Percentiles rank a stretch among this genome's conserved stretches.
These are phyloP conservation scores for Zelostemma sp. DNA, from an alignment of 1,140 invertebrate genomes.

Conservation along the genomic window DNA sequence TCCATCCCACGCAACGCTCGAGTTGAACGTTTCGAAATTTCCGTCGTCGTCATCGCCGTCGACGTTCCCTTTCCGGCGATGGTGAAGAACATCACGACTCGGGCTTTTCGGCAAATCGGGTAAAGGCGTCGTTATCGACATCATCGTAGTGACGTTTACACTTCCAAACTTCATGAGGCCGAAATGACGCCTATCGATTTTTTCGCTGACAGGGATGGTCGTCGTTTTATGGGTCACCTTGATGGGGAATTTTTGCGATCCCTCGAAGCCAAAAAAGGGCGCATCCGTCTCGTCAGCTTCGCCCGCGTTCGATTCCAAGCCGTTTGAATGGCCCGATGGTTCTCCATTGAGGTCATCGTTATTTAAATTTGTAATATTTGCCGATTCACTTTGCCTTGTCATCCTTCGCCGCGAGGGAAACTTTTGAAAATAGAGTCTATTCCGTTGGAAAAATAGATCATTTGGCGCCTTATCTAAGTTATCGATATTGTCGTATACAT, in stretches of 20 bases:
- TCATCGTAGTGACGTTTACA: slow-evolving; percentile 7
- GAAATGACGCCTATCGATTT: slow-evolving; percentile 62
- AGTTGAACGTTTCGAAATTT: slow-evolving; percentile 13
- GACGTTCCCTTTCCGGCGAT: slow-evolving; percentile 33
- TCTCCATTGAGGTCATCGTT: slow-evolving; percentile 14
- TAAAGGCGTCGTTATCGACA: slow-evolving; percentile 10
- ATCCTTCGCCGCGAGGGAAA: not conserved
- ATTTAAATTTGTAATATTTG: not conserved
- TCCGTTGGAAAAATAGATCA: slow-evolving; percentile 30
- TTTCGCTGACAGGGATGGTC: slow-evolving; percentile 46
- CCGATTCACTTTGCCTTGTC: slow-evolving; percentile 14
- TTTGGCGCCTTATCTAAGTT: slow-evolving; percentile 20
- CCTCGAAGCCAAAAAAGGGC: slow-evolving; percentile 55
- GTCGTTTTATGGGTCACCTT: slow-evolving; percentile 56
- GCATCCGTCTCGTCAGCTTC: slow-evolving; percentile 24
- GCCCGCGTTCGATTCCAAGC: slow-evolving; percentile 10
- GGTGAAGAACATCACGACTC: slow-evolving; percentile 44
- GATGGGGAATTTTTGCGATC: slow-evolving; percentile 58
- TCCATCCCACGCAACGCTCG: slow-evolving; percentile 20
- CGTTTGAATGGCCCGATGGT: slow-evolving; percentile 12
- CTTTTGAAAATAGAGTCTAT: slow-evolving; percentile 26
- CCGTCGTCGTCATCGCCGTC: slow-evolving; percentile 18
- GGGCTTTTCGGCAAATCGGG: slow-evolving; percentile 56
- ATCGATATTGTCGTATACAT: slow-evolving; percentile 34
- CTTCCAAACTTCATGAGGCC: slow-evolving; percentile 48